A percentile compares a stretch with the other conserved stretches of the same genome.
phyloP scores from a whole-genome alignment of 2,888 invertebrate genomes.

The Xanthorhoe designata region DNA sequence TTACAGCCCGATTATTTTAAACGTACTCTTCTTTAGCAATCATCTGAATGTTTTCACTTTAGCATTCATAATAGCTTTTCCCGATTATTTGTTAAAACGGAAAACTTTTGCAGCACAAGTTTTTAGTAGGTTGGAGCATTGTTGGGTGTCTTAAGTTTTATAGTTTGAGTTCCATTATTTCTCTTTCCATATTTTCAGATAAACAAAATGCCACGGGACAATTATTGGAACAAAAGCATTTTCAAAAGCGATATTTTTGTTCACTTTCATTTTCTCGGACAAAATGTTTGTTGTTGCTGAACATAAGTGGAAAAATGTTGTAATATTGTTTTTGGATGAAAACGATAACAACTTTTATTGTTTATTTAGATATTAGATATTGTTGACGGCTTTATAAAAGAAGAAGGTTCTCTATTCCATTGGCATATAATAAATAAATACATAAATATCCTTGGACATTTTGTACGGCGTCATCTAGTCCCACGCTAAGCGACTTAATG shows the following conservation, averaged over 20 bases:
- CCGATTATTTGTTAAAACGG: conserved; percentile 17
- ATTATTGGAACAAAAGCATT: background rate
- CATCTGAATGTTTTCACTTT: conserved; percentile 18
- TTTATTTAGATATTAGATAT: no score
- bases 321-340: no score
- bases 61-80: conserved; percentile 7
- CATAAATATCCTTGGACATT: no score
- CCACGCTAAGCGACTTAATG: no score
- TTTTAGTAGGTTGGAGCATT: conserved; percentile 5
- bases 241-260: no score
- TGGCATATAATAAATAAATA: no score
- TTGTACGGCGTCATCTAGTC: no score
- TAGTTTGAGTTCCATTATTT: conserved; percentile 7
- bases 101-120: conserved; percentile 15
- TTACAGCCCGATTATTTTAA: conserved; percentile 16
- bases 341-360: background rate
- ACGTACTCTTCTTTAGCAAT: conserved; percentile 3
- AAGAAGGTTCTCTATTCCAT: no score
- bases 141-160: conserved; percentile 9
- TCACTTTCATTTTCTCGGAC: no score
- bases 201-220: background rate
- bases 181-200: conserved; percentile 1
- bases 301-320: no score
- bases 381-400: no score
- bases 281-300: no score